Evolutionary conservation across 2,113 vertebrate genomes (phyloP), one percentile per base, ranked within the genome.

Genomic region (Tyto alba): DNA sequence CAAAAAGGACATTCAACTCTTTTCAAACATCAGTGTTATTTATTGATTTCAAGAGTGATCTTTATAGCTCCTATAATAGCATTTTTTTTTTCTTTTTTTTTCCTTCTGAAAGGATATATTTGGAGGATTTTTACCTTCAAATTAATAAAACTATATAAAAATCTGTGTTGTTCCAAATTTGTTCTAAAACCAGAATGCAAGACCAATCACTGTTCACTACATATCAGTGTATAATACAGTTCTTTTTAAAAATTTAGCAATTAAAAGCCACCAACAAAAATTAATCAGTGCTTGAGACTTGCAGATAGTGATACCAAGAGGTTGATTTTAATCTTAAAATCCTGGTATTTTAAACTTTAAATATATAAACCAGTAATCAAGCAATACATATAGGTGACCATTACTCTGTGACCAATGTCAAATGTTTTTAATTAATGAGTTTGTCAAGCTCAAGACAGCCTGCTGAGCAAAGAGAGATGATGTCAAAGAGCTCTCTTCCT

Each of bases 381-480:
- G 47, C 73, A 90, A 59, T 41, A 10, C 1, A 1, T 67, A 88
- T 57, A 66, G 21, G 21, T 67, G 56, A 69, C 71, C 20, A 30
- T 86, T 85, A 76, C 20, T 85, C 72, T 91, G 71, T 96, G 95
- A 80, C 68, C 36, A 63, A 20, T 88, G 82, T 88, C 41, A 90
- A 90, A 92, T 68, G n/a, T 43, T 91, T 95, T 93, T 77, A 88
- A 90, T 93, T 93, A 90, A 36, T 47, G 77, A 67, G 27, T 52
- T 84, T 40, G 40, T 27, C 8, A 74, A 80, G 52, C 69, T 93
- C 84, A 90, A 86, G 76, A 84, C 90, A 63, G 21, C 88, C 72
- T 92, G 52, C 79, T 90, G 88, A 75, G 75, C 38, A 90, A 77
- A 82, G 55, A 67, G 19, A 16, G 41, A 40, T 83, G 63, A 69